phyloP scores from a whole-genome alignment of 2,113 vertebrate genomes.

The Pygoscelis adeliae region DNA sequence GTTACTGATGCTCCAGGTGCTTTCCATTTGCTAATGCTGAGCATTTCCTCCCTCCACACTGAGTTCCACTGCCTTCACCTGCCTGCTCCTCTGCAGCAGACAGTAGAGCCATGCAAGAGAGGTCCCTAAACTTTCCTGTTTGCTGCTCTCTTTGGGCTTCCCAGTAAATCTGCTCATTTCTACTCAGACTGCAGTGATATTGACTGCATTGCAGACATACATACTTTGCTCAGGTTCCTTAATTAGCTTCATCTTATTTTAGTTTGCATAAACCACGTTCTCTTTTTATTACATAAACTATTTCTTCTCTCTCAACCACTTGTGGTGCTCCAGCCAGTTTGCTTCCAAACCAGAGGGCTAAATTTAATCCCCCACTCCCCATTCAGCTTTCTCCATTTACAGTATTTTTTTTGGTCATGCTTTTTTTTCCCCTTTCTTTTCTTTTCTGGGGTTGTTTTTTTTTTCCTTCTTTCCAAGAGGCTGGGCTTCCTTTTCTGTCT shows the following conservation, averaged over 20 bases:
- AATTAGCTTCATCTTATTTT: constrained; percentile 61
- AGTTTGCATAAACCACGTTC: constrained; percentile 6
- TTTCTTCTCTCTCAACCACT: constrained; percentile 55
- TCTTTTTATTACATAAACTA: constrained; percentile 42
- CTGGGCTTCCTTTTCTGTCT: constrained; percentile 61
- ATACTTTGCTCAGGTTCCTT: constrained; percentile 37
- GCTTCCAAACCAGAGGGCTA: constrained; percentile 53
- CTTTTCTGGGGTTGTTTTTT: constrained; percentile 9
- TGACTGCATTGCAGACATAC: constrained; percentile 72
- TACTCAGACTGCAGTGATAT: constrained; percentile 58
- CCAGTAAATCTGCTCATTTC: neutral
- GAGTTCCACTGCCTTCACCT: neutral
- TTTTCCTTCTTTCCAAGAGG: constrained; percentile 19
- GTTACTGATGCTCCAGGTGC: neutral
- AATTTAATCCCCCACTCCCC: constrained; percentile 52
- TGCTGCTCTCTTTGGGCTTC: neutral
- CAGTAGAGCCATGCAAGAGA: neutral
- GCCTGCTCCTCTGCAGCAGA: neutral
- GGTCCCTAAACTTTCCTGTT: neutral
- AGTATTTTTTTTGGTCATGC: constrained; percentile 14
- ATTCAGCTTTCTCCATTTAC: constrained; percentile 51
- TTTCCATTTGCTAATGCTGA: neutral
- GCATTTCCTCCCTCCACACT: neutral
- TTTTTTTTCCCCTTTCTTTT: constrained; percentile 11
- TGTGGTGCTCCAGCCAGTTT: constrained; percentile 43